These are phyloP conservation scores for Halichoeres trimaculatus DNA, from an alignment of 2,113 vertebrate species.

Conservation along the genomic window DNA sequence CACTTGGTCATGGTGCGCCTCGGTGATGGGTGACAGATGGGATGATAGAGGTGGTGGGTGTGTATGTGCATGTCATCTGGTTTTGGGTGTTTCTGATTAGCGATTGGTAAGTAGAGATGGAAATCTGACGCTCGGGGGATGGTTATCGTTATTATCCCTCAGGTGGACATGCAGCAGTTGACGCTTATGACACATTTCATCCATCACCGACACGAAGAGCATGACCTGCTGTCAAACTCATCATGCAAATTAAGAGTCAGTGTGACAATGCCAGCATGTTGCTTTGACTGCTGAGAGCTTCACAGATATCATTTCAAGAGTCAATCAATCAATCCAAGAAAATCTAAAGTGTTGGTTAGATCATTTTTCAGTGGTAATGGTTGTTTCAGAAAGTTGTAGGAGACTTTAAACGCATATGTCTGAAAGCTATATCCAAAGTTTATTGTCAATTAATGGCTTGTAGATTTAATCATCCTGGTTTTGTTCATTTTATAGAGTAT, in stretches of 20 bases:
- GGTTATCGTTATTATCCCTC: background rate
- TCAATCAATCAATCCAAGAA: background rate
- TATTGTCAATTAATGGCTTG: no score
- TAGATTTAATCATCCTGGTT: no score
- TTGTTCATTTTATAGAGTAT: no score
- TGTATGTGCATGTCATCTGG: constrained; percentile 8
- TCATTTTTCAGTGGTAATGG: no score
- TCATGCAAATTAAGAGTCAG: background rate
- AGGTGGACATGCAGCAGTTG: background rate
- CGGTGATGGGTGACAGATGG: constrained; percentile 25
- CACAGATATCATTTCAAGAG: background rate
- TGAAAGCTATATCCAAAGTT: no score
- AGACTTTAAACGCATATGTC: no score
- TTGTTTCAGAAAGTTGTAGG: no score
- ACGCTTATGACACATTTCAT: constrained; percentile 30
- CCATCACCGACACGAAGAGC: constrained; percentile 7
- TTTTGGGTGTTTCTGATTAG: constrained; percentile 4
- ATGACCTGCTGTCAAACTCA: constrained; percentile 3
- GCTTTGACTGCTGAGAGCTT: background rate
- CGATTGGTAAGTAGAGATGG: constrained; percentile 8
- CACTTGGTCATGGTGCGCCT: constrained; percentile 5
- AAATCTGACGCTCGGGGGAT: constrained; percentile 9
- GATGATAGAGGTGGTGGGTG: constrained; percentile 12
- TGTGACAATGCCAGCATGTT: background rate
- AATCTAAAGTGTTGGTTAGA: background rate